Conservation (phyloP, 2,113 vertebrate genomes). For the Eurypyga helias region DNA sequence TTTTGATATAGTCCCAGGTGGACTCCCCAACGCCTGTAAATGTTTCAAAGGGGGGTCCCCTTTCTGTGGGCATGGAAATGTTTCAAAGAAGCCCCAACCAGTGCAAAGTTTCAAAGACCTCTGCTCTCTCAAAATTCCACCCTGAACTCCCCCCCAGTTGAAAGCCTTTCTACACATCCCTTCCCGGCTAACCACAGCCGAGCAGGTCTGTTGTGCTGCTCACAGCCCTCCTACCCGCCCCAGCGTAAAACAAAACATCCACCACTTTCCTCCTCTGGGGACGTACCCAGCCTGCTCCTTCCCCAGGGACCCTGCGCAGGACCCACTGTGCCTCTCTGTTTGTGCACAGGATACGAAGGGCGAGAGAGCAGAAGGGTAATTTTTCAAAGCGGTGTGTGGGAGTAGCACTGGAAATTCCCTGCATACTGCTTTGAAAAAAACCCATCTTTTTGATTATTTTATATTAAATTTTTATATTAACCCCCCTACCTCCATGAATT, state of each 20-base stretch:
- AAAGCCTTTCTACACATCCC: constrained; percentile 49
- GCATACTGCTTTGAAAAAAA: constrained; percentile 36
- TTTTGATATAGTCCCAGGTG: constrained; percentile 40
- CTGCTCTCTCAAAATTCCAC: constrained; percentile 6
- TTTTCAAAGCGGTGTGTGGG: constrained; percentile 34
- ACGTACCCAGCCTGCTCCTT: constrained; percentile 14
- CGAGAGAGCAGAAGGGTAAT: constrained; percentile 40
- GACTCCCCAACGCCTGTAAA: constrained; percentile 47
- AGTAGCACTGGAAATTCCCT: constrained; percentile 42
- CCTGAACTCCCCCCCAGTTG: neutral
- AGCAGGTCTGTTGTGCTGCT: constrained; percentile 16
- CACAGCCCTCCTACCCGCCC: neutral
- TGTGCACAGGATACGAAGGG: constrained; percentile 51
- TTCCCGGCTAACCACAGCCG: neutral
- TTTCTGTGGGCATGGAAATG: neutral
- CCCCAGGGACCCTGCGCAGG: constrained; percentile 7
- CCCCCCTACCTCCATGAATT: constrained; percentile 8
- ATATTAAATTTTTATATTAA: no score
- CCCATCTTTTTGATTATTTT: no score
- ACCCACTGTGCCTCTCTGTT: constrained; percentile 18
- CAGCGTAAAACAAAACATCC: constrained; percentile 35
- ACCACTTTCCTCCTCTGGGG: constrained; percentile 17
- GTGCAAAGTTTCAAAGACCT: constrained; percentile 50
- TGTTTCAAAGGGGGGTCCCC: constrained; percentile 56
- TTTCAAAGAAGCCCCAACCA: constrained; percentile 59